Percentiles rank a stretch among this genome's conserved stretches.
phyloP scores from a whole-genome alignment of 2,888 invertebrate genomes.

The Tuberolachnus salignus region DNA sequence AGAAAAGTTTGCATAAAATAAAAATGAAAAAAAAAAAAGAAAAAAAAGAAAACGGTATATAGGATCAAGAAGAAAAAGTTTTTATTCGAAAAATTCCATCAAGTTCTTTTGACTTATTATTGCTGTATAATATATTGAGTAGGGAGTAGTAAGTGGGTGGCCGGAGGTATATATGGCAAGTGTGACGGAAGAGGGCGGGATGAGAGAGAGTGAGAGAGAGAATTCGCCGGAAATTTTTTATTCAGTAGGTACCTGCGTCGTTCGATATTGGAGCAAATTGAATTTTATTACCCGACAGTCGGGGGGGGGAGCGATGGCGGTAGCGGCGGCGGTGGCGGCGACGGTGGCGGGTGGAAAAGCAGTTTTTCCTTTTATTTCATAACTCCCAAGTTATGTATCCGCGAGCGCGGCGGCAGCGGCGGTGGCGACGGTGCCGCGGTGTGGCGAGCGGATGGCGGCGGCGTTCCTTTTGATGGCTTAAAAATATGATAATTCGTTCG shows the following conservation, averaged over 20 bases:
- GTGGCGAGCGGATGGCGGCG: not conserved
- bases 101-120: conserved; percentile 57
- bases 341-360: conserved; percentile 31
- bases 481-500: conserved; percentile 61
- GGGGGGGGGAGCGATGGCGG: conserved; percentile 4
- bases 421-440: not conserved
- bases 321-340: not conserved
- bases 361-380: conserved; percentile 56
- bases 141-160: conserved; percentile 19
- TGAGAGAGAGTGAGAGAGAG: not conserved
- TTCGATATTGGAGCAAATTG: conserved; percentile 55
- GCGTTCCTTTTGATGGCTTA: conserved; percentile 60
- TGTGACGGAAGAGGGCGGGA: not conserved
- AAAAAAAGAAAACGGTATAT: conserved; percentile 39
- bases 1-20: conserved; percentile 48
- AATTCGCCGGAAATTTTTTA: conserved; percentile 55
- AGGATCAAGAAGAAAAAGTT: conserved; percentile 52
- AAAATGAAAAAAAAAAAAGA: conserved; percentile 14
- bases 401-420: conserved; percentile 4
- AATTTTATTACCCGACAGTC: conserved; percentile 53
- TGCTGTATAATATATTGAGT: conserved; percentile 52
- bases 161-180: conserved; percentile 1
- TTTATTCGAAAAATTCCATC: conserved; percentile 57
- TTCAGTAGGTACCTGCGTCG: conserved; percentile 56
- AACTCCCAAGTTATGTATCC: conserved; percentile 54